These are phyloP conservation scores for Frankliniella intonsa DNA, from an alignment of 2,888 invertebrate species.

Conservation along the genomic window DNA sequence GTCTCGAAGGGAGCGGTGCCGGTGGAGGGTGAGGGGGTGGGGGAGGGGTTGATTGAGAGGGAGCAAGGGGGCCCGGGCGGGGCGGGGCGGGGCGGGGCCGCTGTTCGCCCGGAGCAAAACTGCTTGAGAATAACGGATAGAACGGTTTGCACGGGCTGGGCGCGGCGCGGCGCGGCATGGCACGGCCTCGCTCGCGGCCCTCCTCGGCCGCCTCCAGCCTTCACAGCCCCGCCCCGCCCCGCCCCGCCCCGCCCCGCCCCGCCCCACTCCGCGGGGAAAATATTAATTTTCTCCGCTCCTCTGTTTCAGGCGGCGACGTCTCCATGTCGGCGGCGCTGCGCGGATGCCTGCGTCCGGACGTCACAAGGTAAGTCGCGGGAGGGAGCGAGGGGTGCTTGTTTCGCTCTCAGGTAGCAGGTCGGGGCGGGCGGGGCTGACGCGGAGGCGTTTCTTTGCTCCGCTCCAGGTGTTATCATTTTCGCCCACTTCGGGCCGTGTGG, in stretches of 20 bases:
- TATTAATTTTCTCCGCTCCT: neutral
- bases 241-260: too few species aligned
- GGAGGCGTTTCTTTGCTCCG: neutral
- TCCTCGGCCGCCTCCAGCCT: too few species aligned
- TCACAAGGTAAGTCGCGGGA: too few species aligned
- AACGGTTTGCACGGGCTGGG: neutral
- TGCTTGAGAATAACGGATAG: too few species aligned
- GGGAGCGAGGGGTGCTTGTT: too few species aligned
- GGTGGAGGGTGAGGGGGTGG: too few species aligned
- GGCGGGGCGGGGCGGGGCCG: neutral
- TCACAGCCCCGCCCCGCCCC: neutral
- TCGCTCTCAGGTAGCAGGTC: neutral
- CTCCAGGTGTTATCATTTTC: neutral
- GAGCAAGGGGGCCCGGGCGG: neutral
- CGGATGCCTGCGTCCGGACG: too few species aligned
- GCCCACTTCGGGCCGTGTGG: too few species aligned
- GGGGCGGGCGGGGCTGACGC: neutral
- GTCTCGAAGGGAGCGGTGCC: too few species aligned
- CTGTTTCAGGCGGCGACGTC: neutral
- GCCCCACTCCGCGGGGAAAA: neutral
- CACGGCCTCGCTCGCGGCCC: neutral
- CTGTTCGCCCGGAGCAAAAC: too few species aligned
- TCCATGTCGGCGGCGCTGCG: neutral
- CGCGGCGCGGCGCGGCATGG: neutral
- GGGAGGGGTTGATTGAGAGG: neutral